phyloP scores from a whole-genome alignment of 2,113 vertebrate genomes.

The Rhinolophus sinicus region DNA sequence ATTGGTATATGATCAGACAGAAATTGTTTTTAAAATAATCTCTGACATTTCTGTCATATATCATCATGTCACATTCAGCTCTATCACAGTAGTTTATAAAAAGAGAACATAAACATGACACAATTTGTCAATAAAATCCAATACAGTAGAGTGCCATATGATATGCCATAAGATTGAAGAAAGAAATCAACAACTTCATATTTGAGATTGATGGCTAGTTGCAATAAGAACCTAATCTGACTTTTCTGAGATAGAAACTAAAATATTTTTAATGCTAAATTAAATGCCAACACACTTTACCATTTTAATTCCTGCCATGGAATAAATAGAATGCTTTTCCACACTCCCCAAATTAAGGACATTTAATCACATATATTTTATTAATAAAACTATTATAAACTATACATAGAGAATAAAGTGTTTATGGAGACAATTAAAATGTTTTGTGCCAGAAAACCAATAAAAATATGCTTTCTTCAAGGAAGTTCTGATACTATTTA shows the following conservation, averaged over 20 bases:
- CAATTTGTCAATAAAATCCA: slow-evolving; percentile 78
- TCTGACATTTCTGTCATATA: slow-evolving; percentile 83
- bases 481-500: background rate
- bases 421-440: background rate
- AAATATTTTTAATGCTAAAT: background rate
- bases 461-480: background rate
- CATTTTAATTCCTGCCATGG: background rate
- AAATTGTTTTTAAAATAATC: slow-evolving; percentile 83
- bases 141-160: background rate
- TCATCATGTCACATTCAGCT: slow-evolving; percentile 74
- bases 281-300: background rate
- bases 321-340: background rate
- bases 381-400: background rate
- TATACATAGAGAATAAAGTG: background rate
- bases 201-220: background rate
- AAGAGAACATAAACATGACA: slow-evolving; percentile 73
- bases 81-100: slow-evolving; percentile 76
- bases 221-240: background rate
- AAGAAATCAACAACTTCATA: background rate
- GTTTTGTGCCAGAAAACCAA: background rate
- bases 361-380: background rate
- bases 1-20: slow-evolving; percentile 80
- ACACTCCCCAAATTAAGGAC: background rate
- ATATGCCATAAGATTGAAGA: slow-evolving; percentile 11
- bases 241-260: slow-evolving; percentile 4